phyloP scores from a whole-genome alignment of 53 echinoderm and acorn worm genomes.

The Echinometra lucunter region DNA sequence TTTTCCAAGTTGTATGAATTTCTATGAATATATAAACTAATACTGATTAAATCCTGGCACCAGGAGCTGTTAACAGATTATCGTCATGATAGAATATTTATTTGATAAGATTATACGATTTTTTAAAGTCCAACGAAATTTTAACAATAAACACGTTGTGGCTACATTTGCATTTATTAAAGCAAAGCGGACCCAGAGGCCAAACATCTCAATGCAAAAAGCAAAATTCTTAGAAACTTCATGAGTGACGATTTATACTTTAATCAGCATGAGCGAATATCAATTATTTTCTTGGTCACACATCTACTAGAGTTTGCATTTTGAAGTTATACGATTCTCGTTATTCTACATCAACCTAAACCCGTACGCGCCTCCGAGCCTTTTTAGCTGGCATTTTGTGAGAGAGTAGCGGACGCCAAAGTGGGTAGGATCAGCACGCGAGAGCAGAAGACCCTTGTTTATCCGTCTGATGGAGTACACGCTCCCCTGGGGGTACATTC shows the following conservation, averaged over 20 bases:
- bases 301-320: conserved; percentile 12
- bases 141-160: conserved; percentile 26
- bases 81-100: background rate
- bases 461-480: background rate
- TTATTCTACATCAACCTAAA: background rate
- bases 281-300: background rate
- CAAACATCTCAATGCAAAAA: background rate
- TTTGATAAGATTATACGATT: background rate
- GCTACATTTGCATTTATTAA: conserved; percentile 11
- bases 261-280: conserved; percentile 51
- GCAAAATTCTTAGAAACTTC: background rate
- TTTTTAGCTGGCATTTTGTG: background rate
- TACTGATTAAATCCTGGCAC: background rate
- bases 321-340: background rate
- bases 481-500: conserved; percentile 31
- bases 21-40: conserved; percentile 1
- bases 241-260: conserved; percentile 10
- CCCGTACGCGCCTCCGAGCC: background rate
- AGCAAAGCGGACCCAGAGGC: background rate
- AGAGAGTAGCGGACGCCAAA: background rate
- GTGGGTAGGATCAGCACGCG: background rate
- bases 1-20: background rate
- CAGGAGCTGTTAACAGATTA: conserved; percentile 8
- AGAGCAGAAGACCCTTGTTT: background rate
- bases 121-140: background rate